Evolutionary conservation across 2,113 vertebrate genomes (phyloP), one percentile per base, ranked within the genome.

Genomic region (Nothocercus nigrocapillus): DNA sequence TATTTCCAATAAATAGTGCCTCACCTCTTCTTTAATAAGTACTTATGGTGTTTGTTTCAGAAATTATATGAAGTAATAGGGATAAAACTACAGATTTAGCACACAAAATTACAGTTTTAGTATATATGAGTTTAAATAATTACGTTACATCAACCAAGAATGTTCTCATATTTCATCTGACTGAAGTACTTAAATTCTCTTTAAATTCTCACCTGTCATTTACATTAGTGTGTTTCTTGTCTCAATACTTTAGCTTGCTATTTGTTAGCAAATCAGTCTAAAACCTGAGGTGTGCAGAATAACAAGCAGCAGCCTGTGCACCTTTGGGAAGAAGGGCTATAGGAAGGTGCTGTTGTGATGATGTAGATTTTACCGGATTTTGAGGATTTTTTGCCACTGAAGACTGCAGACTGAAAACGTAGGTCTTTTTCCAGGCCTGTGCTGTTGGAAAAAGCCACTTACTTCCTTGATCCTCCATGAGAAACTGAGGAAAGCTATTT

Each of bases 351-450:
- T 82, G 22, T 83, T 18, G 24, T 15, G 14, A 11, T 83, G 18
- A 53, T 0, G 0, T 47, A 58, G 36, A 27, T 25, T 30, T 14
- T 40, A 54, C 25, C 73, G 40, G 28, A 63, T 85, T 47, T 40
- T 79, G 72, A 93, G 74, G 51, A 83, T 42, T 64, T 93, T 90
- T 86, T 91, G 25, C 42, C 42, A 74, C n/a, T n/a, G n/a, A n/a
- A n/a, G n/a, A n/a, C n/a, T 11, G n/a, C 13, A 68, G 20, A n/a
- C 32, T 22, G 44, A 68, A 47, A 47, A 45, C 5, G 30, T 0
- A 1, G 2, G 4, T 32, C 4, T 25, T 73, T 88, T 85, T 49
- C 56, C 30, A 63, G 30, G 36, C 20, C 36, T 1, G 0, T 2
- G 0, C 16, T 81, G 1, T 49, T 61, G 32, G 21, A 72, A 13